Evolutionary conservation across 2,797 vertebrate genomes (phyloP), one percentile per base, ranked within the genome.

Genomic region (Poeciliopsis gracilis): DNA sequence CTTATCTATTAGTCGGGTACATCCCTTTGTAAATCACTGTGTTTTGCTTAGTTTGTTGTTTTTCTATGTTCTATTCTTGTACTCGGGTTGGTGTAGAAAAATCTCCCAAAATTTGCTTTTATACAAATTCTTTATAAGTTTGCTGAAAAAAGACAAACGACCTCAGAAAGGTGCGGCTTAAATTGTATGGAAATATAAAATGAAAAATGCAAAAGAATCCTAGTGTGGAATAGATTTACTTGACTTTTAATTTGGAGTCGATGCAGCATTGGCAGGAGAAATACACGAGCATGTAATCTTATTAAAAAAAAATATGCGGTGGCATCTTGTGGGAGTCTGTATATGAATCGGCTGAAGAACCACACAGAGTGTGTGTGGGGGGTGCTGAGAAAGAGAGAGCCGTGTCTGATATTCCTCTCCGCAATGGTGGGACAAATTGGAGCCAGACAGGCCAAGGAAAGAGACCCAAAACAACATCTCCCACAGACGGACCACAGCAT

Each of bases 401-500:
- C 89, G 91, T 91, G 92, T 93, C 92, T 94, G 91, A 95, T 95
- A 94, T 93, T 94, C 90, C 88, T 92, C 86, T 91, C 89, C 91
- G 93, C 91, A 86, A 93, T 94, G 93, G 94, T 90, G 92, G 91
- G 91, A 96, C 94, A 95, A 95, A 96, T 96, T 95, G 94, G 94
- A 95, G 93, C 94, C 95, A 96, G 95, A 94, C 94, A 94, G 92
- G 89, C 91, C 92, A 90, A 93, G 89, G 84, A 95, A 91, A 86
- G 84, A 93, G 91, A 94, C 92, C 91, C 91, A 94, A 94, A 95
- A 95, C 94, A 95, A 91, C 91, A 93, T 94, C 90, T 93, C 91
- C 91, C 91, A 93, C 91, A 94, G 93, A 94, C 82, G 57, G 92
- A 94, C 94, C 94, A 93, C 94, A 93, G 92, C 91, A 77, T 92